phyloP scores from a whole-genome alignment of 2,797 vertebrate genomes.

The Menidia menidia region DNA sequence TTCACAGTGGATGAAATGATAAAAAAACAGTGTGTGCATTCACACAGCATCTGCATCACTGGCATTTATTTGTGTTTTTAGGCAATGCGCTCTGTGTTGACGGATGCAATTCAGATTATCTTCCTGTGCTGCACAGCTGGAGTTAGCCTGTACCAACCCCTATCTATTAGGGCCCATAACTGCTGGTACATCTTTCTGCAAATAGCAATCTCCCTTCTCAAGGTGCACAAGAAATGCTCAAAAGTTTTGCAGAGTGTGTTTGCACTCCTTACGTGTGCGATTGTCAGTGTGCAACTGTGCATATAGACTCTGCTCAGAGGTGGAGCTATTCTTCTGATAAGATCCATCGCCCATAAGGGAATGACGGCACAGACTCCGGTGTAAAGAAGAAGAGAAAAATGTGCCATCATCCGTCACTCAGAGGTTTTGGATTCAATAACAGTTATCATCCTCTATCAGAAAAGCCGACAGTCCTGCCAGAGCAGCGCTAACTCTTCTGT shows the following conservation, averaged over 20 bases:
- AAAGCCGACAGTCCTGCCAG: constrained; percentile 9
- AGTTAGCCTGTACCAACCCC: constrained; percentile 53
- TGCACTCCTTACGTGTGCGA: constrained; percentile 13
- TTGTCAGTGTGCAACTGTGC: constrained; percentile 29
- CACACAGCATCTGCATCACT: constrained; percentile 50
- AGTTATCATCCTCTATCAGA: constrained; percentile 16
- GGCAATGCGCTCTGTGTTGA: constrained; percentile 46
- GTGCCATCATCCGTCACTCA: constrained; percentile 10
- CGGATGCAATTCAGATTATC: constrained; percentile 71
- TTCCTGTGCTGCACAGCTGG: constrained; percentile 52
- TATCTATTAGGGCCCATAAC: constrained; percentile 52
- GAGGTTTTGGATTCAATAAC: constrained; percentile 16
- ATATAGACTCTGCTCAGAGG: not conserved
- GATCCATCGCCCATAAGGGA: constrained; percentile 37
- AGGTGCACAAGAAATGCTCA: constrained; percentile 27
- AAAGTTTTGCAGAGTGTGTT: constrained; percentile 23
- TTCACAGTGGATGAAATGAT: constrained; percentile 80
- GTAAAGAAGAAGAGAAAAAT: constrained; percentile 27
- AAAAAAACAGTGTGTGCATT: constrained; percentile 58
- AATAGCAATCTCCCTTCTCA: constrained; percentile 55
- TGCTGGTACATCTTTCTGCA: constrained; percentile 66
- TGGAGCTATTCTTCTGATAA: constrained; percentile 57
- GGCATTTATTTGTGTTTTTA: constrained; percentile 64
- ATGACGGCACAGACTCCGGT: constrained; percentile 23
- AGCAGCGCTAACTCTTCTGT: constrained; percentile 7